Base-by-base conservation (phyloP, 1,140 invertebrate species). In the Tigriopus japonicus region DNA sequence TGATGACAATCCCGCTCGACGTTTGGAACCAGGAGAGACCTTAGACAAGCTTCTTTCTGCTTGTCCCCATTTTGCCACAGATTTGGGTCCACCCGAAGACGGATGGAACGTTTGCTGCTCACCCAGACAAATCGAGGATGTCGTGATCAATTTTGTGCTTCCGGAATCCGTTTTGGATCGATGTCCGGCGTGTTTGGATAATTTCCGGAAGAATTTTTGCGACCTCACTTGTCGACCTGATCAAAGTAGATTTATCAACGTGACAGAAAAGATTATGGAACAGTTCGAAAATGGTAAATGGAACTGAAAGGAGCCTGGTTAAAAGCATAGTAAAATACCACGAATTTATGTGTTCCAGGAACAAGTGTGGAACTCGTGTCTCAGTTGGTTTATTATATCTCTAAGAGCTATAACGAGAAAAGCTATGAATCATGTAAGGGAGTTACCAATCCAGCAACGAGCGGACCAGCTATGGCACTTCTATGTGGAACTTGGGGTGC, bases 181-280 rank as follows among this genome's bases (percentile, higher is more conserved):
- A 60, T 95, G 90, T 72, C 89, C 89, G 0, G 80, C 84, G 0
- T 95, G 91, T 69, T 77, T 84, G 68, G 73, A 78, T 42, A 94
- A 93, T 73, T 82, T 95, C 68, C 71, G 81, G 0, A 77, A 81
- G 56, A 78, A 87, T 63, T 79, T 90, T 60, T 95, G 91, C 68
- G 78, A 82, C 45, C 77, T 92, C 65, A 85, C 87, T 0, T 97
- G 92, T 70, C 77, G 77, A 13, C 78, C 82, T 0, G 52, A 77
- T 15, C 91, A 96, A 69, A 81, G 79, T 43, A 70, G 76, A 5
- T 96, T 86, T 67, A 68, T 91, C 9, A 75, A 81, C 12, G 21
- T 54, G 35, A 54, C 21, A 7, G 52, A 54, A 15, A 54, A n/a
- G n/a, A 13, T 21, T 6, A 21, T 23, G 52, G 63, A 77, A n/a